Percentiles rank a stretch among this genome's conserved stretches.
phyloP scores from a whole-genome alignment of 2,113 vertebrate species.

The Hypocryptadius cinnamomeus region DNA sequence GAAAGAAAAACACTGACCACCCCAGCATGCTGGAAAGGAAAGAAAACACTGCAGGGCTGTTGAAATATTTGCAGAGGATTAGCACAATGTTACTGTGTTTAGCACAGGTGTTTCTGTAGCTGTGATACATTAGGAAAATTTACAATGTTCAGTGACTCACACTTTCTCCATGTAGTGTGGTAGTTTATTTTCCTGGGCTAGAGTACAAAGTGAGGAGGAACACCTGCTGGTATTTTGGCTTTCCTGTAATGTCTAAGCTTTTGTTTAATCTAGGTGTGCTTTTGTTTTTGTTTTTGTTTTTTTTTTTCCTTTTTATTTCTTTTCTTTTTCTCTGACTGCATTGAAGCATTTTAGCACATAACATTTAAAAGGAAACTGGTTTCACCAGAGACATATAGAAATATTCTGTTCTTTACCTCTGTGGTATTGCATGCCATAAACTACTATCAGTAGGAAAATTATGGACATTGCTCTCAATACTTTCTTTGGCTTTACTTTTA shows the following conservation, averaged over 20 bases:
- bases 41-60: conserved; percentile 9
- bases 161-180: conserved; percentile 20
- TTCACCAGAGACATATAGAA: neutral
- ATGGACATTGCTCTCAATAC: neutral
- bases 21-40: neutral
- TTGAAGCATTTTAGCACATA: neutral
- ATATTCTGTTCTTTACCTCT: neutral
- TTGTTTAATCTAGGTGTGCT: conserved; percentile 3
- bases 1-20: neutral
- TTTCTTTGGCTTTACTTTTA: neutral
- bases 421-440: neutral
- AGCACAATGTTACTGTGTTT: conserved; percentile 49
- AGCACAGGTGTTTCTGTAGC: conserved; percentile 48
- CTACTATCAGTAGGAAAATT: neutral
- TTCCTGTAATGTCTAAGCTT: neutral
- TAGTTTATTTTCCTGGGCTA: conserved; percentile 55
- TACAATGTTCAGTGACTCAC: conserved; percentile 27
- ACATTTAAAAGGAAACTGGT: neutral
- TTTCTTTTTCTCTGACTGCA: neutral
- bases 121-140: conserved; percentile 48
- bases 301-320: neutral
- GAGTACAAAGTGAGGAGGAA: conserved; percentile 5
- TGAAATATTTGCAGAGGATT: conserved; percentile 37
- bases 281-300: neutral
- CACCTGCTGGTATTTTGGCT: conserved; percentile 31